Conservation (phyloP, 92 coral and sea anemone genomes). For the Porites evermanni region DNA sequence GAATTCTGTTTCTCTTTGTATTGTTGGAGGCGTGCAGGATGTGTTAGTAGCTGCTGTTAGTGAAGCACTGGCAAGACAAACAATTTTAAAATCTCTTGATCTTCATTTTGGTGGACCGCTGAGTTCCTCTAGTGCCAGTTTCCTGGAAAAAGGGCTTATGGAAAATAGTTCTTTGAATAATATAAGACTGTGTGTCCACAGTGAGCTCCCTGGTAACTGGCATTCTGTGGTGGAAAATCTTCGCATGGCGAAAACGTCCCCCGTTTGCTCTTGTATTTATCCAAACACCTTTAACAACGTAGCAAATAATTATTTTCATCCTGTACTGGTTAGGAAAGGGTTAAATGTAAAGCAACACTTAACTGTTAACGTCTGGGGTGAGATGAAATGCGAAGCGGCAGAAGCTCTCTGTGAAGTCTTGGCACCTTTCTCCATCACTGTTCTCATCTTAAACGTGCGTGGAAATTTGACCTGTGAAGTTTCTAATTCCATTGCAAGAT, state of each 20-base stretch:
- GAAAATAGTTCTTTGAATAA: background rate
- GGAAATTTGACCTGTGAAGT: background rate
- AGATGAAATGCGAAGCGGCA: background rate
- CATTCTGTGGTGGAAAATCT: background rate
- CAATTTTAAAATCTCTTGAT: background rate
- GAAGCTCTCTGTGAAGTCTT: background rate
- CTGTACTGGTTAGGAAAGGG: background rate
- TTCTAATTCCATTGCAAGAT: background rate
- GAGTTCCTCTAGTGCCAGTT: background rate
- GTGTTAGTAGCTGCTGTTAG: background rate
- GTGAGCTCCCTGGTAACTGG: slow-evolving; percentile 18
- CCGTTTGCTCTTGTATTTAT: background rate
- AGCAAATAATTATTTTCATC: background rate
- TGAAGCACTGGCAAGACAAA: background rate
- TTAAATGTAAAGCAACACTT: background rate
- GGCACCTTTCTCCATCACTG: background rate
- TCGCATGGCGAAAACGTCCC: background rate
- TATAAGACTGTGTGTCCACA: background rate
- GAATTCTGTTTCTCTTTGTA: background rate
- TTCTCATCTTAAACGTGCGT: background rate
- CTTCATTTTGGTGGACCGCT: background rate
- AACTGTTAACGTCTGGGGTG: slow-evolving; percentile 17
- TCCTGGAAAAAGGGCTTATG: background rate
- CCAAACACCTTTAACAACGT: slow-evolving; percentile 11
- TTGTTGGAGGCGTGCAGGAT: background rate